Base-by-base conservation (phyloP, 2,888 invertebrate genomes). In the Cremastinae sp. region DNA sequence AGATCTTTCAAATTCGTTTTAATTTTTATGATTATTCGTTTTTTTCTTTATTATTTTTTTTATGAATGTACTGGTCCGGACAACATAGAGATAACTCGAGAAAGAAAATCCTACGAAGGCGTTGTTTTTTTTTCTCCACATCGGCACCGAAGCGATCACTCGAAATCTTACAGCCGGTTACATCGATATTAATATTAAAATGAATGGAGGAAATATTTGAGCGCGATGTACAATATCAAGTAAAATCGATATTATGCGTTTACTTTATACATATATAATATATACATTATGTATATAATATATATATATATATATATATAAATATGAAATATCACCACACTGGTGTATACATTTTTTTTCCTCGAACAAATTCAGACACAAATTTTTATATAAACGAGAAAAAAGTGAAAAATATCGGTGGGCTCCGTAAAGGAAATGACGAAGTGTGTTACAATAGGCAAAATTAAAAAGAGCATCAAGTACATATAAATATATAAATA, bases 171-270 rank as follows among this genome's bases (percentile, higher is more conserved):
- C 82, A 83, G 80, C 82, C 83, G 28, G 82, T 83, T 82, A 81
- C 81, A 83, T 85, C 79, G 83, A 85, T 83, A 81, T 86, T 69
- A 81, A 83, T 82, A 77, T 80, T 82, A 79, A 82, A 80, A 78
- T 76, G 65, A 79, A 71, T 69, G 66, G 64, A 79, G 76, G 55
- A 81, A 80, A 83, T 47, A 53, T 83, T 28, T 84, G 80, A 84
- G 83, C 84, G 83, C 83, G 84, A 83, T 86, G 86, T 87, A 87
- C 80, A 86, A 86, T 87, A 85, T 75, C 80, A 83, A 78, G 75
- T 82, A 83, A 82, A 80, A 85, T 83, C 79, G 83, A 82, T 84
- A 85, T 79, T 81, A 80, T 74, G 79, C 83, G 82, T 84, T 84
- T 83, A 82, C 79, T 83, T 81, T 80, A 82, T 79, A 83, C 79